Base-by-base conservation (phyloP, 2,113 vertebrate genomes). In the Charadrius vociferus region DNA sequence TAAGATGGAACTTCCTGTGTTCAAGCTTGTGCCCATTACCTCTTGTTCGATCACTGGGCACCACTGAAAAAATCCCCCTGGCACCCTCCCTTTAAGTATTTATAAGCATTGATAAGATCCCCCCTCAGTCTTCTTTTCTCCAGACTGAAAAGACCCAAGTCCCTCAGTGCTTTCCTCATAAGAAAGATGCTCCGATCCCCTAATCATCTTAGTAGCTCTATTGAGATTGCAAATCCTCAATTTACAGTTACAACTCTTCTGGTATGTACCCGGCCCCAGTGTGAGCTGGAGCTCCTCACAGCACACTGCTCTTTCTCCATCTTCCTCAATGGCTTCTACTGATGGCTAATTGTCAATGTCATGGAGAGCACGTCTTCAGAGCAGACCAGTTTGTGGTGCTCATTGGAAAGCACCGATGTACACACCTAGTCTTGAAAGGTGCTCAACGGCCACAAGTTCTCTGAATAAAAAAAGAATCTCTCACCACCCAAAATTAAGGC, bases 221-320 rank as follows among this genome's bases (percentile, higher is more conserved):
- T 41, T 41, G 39, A 41, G 39, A 41, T 41, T 41, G 27, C 65
- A 72, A 78, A 47, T 41, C 16, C 47, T 71, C 0, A 0, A 9
- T 75, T 83, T 62, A 43, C 0, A 1, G 68, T 66, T 75, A 36
- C 43, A 63, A 41, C 56, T 29, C 14, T 55, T 94, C 41, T 0
- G 0, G 6, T 50, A 13, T 0, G 0, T 27, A 15, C 53, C 29
- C 2, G 0, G 34, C 29, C 47, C 7, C 43, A 4, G n/a, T 13
- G 15, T 27, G 41, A 1, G 0, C 50, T 67, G 66, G 36, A 73
- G 49, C 50, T 88, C n/a, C 41, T 80, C n/a, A 13, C 12, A 29
- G 11, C 22, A 4, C 3, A 0, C 39, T 62, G 32, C n/a, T 70
- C 49, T n/a, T 65, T 63, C 56, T 68, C 23, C 26, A 0, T 65